phyloP scores from a whole-genome alignment of 2,888 invertebrate species.

The Sinhomidia bicolor region DNA sequence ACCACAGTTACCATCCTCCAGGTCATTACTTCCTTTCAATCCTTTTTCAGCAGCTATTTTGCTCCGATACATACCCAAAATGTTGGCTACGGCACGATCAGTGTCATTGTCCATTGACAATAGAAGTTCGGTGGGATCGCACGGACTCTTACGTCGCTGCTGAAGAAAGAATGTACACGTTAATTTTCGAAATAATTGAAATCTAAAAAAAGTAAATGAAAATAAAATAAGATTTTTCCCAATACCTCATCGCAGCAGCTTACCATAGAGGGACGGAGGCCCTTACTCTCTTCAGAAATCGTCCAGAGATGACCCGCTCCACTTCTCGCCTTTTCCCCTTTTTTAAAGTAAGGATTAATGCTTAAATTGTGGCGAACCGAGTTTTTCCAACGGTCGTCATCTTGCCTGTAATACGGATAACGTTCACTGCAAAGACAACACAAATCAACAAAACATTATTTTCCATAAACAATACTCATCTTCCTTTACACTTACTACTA shows the following conservation, averaged over 20 bases:
- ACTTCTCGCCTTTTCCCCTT: slow-evolving; percentile 92
- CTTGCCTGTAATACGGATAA: slow-evolving; percentile 93
- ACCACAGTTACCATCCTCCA: not conserved
- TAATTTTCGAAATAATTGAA: not conserved
- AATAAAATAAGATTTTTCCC: not conserved
- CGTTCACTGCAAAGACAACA: slow-evolving; percentile 86
- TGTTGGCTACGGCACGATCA: slow-evolving; percentile 72
- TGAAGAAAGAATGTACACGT: not conserved
- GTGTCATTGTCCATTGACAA: slow-evolving; percentile 73
- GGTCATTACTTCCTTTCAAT: no score
- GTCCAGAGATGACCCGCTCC: slow-evolving; percentile 96
- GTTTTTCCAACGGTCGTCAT: slow-evolving; percentile 96
- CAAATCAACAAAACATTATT: no score
- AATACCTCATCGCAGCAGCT: slow-evolving; percentile 61
- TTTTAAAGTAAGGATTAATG: slow-evolving; percentile 95
- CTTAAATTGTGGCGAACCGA: slow-evolving; percentile 95
- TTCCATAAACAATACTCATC: not conserved
- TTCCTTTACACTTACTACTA: not conserved
- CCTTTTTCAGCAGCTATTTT: slow-evolving; percentile 36
- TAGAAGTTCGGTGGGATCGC: slow-evolving; percentile 52
- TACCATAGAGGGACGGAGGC: slow-evolving; percentile 71
- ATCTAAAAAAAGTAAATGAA: slow-evolving; percentile 2
- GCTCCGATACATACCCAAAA: slow-evolving; percentile 60
- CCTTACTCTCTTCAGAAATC: slow-evolving; percentile 84
- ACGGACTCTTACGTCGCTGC: slow-evolving; percentile 67